A percentile compares a stretch with the other conserved stretches of the same genome.
Evolutionary conservation across 2,888 invertebrate species (phyloP).

Genomic region (Calephelis perditalis): DNA sequence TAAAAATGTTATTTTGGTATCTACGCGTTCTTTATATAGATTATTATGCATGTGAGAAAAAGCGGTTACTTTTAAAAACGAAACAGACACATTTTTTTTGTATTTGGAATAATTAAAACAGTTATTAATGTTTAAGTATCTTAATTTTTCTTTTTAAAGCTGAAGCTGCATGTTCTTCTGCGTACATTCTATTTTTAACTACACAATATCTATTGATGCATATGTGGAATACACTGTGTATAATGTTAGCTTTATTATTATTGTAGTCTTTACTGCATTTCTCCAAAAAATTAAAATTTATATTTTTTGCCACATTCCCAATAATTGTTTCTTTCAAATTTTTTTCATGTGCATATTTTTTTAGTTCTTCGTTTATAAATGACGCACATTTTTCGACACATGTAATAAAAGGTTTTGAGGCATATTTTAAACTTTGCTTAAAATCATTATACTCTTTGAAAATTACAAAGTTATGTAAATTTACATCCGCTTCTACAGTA

Average conservation of each 20-base stretch:
- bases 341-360: background rate
- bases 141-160: background rate
- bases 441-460: conserved; percentile 6
- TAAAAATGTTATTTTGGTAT: too few relatives aligned
- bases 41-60: too few relatives aligned
- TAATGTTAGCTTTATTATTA: background rate
- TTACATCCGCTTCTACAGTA: background rate
- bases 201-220: background rate
- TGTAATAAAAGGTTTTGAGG: background rate
- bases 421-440: conserved; percentile 1
- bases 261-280: background rate
- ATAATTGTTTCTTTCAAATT: background rate
- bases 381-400: background rate
- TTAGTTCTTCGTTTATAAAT: background rate
- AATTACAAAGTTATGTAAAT: conserved; percentile 14
- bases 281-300: background rate
- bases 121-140: background rate
- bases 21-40: too few relatives aligned
- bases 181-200: background rate
- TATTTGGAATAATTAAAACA: too few relatives aligned
- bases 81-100: too few relatives aligned
- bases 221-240: background rate
- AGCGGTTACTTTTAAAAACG: too few relatives aligned
- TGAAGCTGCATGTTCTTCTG: background rate
- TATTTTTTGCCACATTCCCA: background rate